Base-by-base conservation (phyloP, 92 coral and sea anemone genomes). In the Nematostella vectensis region DNA sequence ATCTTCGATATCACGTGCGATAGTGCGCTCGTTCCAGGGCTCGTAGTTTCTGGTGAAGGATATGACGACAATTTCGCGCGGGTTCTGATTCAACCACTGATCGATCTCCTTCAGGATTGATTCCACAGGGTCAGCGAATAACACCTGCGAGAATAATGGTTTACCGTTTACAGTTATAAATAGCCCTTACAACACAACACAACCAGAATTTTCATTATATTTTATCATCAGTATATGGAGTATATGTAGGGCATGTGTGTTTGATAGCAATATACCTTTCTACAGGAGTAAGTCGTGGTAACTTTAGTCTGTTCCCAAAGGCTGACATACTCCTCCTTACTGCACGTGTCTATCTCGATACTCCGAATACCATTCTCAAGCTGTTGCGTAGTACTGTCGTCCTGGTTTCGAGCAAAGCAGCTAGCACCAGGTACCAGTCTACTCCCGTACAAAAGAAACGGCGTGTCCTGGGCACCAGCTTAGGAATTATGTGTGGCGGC, bases 351-450 rank as follows among this genome's bases (percentile, higher is more conserved):
- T 17, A 73, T 50, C 28, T 73, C 80, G 21, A 73, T 63, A 44
- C 67, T 63, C 23, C 80, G 57, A 36, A 73, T 29, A 29, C 80
- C 80, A 67, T 51, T 52, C 8, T 56, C 68, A 25, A 73, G 67
- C 58, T 73, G 80, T 27, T 65, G 51, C 15, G 66, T 40, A 55
- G 45, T 36, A 19, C 54, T 39, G 22, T 64, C 50, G 59, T 36
- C 80, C 33, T 73, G 80, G 60, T 73, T 66, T 4, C 80, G 74
- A 15, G 48, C 59, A 19, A 19, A 66, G 57, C 80, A 66, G 37
- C 57, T 63, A 44, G 56, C 16, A 40, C 50, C 54, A 27, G 60
- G 38, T 13, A 65, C 63, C 15, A 3, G 29, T 22, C 44, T 40
- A 37, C 72, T 54, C 47, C 73, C 45, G 45, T 38, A 72, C 19